Evolutionary conservation across 2,888 invertebrate genomes (phyloP).

Genomic region (Agriopis leucophaearia): DNA sequence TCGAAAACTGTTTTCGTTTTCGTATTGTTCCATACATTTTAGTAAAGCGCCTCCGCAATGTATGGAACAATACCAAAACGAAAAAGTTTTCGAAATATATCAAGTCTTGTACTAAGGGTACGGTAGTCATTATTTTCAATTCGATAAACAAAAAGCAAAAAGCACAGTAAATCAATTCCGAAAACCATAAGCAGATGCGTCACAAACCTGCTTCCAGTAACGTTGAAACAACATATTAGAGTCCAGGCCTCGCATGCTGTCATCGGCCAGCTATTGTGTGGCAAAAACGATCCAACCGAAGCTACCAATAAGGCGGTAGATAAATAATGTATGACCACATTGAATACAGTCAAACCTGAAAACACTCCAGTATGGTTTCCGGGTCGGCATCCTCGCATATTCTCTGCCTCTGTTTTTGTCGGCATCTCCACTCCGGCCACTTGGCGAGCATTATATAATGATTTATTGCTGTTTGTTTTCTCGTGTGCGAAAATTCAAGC

Average conservation of each 20-base stretch:
- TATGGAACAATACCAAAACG: too few species aligned
- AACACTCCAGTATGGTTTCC: conserved; percentile 72
- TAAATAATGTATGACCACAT: conserved; percentile 47
- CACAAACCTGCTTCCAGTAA: conserved; percentile 24
- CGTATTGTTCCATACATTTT: too few species aligned
- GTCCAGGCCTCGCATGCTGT: conserved; percentile 6
- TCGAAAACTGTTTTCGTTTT: too few species aligned
- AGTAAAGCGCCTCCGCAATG: too few species aligned
- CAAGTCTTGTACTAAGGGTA: too few species aligned
- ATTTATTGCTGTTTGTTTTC: conserved; percentile 42
- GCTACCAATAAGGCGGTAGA: conserved; percentile 50
- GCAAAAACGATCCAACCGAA: conserved; percentile 42
- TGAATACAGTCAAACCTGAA: conserved; percentile 66
- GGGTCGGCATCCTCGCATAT: conserved; percentile 67
- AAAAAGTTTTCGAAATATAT: too few species aligned
- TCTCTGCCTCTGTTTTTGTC: conserved; percentile 59
- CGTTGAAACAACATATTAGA: conserved; percentile 15
- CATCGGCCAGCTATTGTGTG: conserved; percentile 44
- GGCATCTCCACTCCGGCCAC: conserved; percentile 53
- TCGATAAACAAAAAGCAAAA: background rate
- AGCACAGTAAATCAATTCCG: conserved; percentile 7
- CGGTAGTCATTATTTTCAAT: background rate
- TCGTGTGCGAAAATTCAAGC: background rate
- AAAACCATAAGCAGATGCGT: conserved; percentile 28
- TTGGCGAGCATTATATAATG: conserved; percentile 59